Evolutionary conservation across 2,113 vertebrate genomes (phyloP).

Genomic region (Spilogale gracilis): DNA sequence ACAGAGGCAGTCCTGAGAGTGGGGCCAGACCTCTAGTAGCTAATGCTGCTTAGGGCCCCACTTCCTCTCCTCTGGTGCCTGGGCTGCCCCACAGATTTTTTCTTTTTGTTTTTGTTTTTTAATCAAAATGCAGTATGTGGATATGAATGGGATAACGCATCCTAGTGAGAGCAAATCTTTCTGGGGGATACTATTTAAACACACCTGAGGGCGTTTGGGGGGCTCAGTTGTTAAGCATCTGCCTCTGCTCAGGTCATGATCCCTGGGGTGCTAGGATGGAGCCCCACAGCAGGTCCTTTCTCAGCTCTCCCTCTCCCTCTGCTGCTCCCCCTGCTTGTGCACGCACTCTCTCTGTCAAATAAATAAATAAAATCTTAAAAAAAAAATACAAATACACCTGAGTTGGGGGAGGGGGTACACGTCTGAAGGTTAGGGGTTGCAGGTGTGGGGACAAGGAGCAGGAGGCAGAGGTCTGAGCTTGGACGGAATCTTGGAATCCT

Average conservation of each 20-base stretch:
- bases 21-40: background rate
- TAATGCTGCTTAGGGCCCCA: background rate
- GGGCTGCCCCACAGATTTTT: conserved; percentile 25
- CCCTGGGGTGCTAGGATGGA: background rate
- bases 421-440: background rate
- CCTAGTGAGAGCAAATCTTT: background rate
- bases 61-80: background rate
- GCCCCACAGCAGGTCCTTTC: accelerated
- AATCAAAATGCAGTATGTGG: background rate
- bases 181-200: background rate
- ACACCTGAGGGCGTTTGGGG: background rate
- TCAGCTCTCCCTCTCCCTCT: background rate
- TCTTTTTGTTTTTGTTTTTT: background rate
- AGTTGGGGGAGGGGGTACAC: background rate
- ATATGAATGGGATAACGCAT: background rate
- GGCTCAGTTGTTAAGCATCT: background rate
- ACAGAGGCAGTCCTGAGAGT: background rate
- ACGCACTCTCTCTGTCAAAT: too few species aligned
- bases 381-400: background rate
- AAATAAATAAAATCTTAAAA: background rate
- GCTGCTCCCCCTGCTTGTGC: too few species aligned
- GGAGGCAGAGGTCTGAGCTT: background rate
- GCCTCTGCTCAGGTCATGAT: too few species aligned
- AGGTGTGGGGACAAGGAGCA: background rate
- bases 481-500: background rate